Percentiles rank a stretch among this genome's conserved stretches.
Conservation (phyloP, 2,888 invertebrate species). For the Drosophila subsilvestris region DNA sequence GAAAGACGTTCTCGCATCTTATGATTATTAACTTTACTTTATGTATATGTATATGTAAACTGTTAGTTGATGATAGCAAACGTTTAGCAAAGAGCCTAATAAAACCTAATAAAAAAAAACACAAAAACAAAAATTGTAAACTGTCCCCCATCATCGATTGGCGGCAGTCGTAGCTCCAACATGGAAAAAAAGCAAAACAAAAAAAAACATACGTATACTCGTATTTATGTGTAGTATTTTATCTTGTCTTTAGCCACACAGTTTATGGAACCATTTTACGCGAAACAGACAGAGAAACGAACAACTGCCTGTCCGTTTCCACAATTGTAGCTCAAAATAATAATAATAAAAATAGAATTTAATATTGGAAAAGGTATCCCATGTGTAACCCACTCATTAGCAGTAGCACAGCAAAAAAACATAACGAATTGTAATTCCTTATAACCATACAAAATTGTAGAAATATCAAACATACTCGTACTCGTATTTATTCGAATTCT, state of each 20-base stretch:
- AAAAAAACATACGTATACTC: conserved; percentile 6
- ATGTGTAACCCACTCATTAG: conserved; percentile 25
- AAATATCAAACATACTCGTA: background rate
- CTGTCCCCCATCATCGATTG: conserved; percentile 38
- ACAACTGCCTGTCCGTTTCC: background rate
- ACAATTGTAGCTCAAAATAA: no score
- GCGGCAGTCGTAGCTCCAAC: conserved; percentile 59
- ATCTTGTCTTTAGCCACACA: conserved; percentile 15
- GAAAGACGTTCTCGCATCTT: conserved; percentile 50
- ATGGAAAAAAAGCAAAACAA: background rate
- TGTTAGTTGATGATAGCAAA: conserved; percentile 53
- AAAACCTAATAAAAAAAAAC: conserved; percentile 8
- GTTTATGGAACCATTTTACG: conserved; percentile 17
- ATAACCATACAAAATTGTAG: conserved; percentile 13
- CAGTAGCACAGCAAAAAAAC: background rate
- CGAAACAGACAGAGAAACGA: background rate
- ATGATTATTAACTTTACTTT: conserved; percentile 50
- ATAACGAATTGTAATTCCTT: conserved; percentile 25
- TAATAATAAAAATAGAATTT: no score
- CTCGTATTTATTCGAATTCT: conserved; percentile 4
- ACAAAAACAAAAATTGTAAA: conserved; percentile 57
- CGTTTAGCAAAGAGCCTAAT: conserved; percentile 45
- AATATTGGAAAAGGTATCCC: conserved; percentile 1
- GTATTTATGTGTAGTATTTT: conserved; percentile 36
- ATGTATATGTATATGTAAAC: conserved; percentile 39